phyloP scores from a whole-genome alignment of 2,888 invertebrate genomes.

The Belgica antarctica region DNA sequence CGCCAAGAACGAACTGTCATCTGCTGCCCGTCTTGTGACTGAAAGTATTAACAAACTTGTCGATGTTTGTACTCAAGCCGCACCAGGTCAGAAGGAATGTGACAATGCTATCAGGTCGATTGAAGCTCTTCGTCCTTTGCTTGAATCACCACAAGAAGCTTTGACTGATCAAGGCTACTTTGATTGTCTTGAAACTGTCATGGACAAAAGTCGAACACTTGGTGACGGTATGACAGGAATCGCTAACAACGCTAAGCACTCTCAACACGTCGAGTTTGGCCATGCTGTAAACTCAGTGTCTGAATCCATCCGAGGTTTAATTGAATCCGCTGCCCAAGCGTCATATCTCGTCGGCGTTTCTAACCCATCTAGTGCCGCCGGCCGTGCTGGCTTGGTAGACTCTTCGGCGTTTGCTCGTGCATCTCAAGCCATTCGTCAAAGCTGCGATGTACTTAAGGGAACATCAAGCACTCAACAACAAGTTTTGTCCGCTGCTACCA shows the following conservation, averaged over 20 bases:
- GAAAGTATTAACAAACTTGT: constrained; percentile 90
- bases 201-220: constrained; percentile 79
- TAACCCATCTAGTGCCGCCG: constrained; percentile 84
- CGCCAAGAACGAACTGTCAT: constrained; percentile 82
- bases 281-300: constrained; percentile 81
- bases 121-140: constrained; percentile 75
- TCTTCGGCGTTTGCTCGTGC: constrained; percentile 84
- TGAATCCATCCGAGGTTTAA: constrained; percentile 82
- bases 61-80: constrained; percentile 69
- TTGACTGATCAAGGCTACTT: constrained; percentile 86
- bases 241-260: constrained; percentile 84
- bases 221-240: constrained; percentile 94
- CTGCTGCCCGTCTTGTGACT: constrained; percentile 85
- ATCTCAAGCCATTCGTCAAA: constrained; percentile 83
- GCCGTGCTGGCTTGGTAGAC: constrained; percentile 84
- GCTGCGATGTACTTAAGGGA: constrained; percentile 75
- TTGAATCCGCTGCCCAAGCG: constrained; percentile 91
- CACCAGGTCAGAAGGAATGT: constrained; percentile 95
- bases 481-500: constrained; percentile 86
- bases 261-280: constrained; percentile 81
- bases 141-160: constrained; percentile 84
- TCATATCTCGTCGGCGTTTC: constrained; percentile 93
- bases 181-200: constrained; percentile 87
- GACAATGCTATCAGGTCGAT: constrained; percentile 92
- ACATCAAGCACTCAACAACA: constrained; percentile 74